Conservation (phyloP, 1,140 invertebrate species). For the Cardiocondyla obscurior region DNA sequence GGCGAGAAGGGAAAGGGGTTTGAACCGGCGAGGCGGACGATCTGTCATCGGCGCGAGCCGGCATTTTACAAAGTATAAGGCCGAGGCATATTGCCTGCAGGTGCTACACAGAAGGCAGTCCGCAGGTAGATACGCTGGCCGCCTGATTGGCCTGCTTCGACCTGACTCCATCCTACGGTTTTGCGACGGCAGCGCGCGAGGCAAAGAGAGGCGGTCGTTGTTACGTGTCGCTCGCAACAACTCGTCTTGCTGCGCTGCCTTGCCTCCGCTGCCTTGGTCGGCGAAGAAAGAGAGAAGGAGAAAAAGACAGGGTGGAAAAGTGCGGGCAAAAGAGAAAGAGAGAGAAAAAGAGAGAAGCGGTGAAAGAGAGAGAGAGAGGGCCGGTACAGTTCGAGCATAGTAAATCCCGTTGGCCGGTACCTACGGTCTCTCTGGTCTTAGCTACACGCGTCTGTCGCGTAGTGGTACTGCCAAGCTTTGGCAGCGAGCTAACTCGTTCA, state of each 20-base stretch:
- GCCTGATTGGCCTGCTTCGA: constrained; percentile 82
- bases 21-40: constrained; percentile 25
- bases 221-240: constrained; percentile 66
- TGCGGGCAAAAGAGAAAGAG: constrained; percentile 31
- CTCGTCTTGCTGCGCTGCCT: constrained; percentile 56
- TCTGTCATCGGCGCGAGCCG: constrained; percentile 77
- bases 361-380: constrained; percentile 52
- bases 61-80: constrained; percentile 79
- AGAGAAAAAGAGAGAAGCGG: constrained; percentile 28
- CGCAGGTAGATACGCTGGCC: constrained; percentile 81
- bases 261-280: constrained; percentile 46
- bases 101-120: constrained; percentile 81
- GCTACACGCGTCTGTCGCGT: constrained; percentile 59
- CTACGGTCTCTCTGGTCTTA: constrained; percentile 62
- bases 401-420: constrained; percentile 78
- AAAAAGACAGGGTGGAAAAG: background rate
- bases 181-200: constrained; percentile 58
- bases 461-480: constrained; percentile 74
- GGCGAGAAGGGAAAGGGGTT: background rate
- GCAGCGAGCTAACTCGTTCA: constrained; percentile 70
- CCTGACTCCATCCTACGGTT: constrained; percentile 70
- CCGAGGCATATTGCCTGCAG: constrained; percentile 73
- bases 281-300: background rate
- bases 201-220: constrained; percentile 68
- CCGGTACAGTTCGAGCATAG: constrained; percentile 74